Evolutionary conservation across 2,888 invertebrate species (phyloP).

Genomic region (Barypeithes pellucidus): DNA sequence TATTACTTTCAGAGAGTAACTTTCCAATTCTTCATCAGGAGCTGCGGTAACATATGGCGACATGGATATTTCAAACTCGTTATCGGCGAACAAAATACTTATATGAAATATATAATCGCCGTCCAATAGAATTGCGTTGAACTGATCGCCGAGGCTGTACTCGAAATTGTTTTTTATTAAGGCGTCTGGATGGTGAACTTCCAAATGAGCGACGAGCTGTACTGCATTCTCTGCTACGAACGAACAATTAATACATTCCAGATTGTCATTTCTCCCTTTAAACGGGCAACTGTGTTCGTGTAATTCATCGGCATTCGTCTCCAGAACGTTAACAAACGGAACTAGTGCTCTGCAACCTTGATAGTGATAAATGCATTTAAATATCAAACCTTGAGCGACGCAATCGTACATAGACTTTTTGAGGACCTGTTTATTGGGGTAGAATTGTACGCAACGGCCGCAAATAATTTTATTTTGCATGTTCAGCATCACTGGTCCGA

Average conservation of each 20-base stretch:
- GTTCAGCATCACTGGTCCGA: background rate
- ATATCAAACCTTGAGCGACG: background rate
- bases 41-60: background rate
- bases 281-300: background rate
- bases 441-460: background rate
- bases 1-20: background rate
- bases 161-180: background rate
- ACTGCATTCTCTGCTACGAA: background rate
- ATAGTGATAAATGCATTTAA: conserved; percentile 3
- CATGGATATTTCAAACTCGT: background rate
- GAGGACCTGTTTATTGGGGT: background rate
- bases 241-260: background rate
- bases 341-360: background rate
- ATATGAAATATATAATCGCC: background rate
- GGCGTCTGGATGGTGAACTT: background rate
- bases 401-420: conserved; percentile 6
- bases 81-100: background rate
- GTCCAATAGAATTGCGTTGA: background rate
- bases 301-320: background rate
- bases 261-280: background rate
- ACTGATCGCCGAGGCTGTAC: background rate
- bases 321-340: background rate
- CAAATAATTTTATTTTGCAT: background rate
- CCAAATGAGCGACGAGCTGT: background rate
- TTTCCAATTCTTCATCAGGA: background rate